phyloP scores from a whole-genome alignment of 2,113 vertebrate genomes.

The Nyctibius bracteatus region DNA sequence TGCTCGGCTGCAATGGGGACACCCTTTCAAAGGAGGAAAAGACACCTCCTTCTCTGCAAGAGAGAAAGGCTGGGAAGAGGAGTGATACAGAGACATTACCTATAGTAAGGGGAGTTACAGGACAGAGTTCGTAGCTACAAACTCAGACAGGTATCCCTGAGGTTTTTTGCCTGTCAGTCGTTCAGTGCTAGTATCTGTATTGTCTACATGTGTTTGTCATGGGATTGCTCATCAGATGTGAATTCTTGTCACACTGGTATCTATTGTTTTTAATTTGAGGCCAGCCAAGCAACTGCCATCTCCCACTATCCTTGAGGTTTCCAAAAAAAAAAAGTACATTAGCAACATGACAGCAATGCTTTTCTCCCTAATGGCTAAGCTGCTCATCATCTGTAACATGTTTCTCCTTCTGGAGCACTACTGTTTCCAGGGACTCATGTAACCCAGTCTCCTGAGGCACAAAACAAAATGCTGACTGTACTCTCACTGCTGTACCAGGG shows the following conservation, averaged over 20 bases:
- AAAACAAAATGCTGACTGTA: neutral
- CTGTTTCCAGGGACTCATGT: neutral
- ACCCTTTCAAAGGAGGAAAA: neutral
- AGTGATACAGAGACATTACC: neutral
- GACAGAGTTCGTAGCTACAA: neutral
- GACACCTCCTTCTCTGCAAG: neutral
- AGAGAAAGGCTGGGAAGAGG: neutral
- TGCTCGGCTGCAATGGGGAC: rapidly evolving
- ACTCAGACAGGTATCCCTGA: neutral
- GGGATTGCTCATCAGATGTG: neutral
- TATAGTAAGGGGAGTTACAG: neutral
- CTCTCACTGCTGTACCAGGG: neutral
- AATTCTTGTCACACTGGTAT: neutral
- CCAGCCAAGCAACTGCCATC: neutral
- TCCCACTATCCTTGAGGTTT: neutral
- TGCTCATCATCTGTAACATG: neutral
- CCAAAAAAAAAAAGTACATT: neutral
- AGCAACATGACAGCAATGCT: neutral
- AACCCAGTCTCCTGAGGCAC: neutral
- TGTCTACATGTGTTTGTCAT: neutral
- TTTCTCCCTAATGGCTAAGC: neutral
- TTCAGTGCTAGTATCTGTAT: neutral
- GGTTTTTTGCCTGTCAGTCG: rapidly evolving
- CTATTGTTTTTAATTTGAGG: neutral
- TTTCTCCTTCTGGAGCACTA: neutral